Percentiles rank a stretch among this genome's conserved stretches.
phyloP scores from a whole-genome alignment of 2,888 invertebrate species.

The Lathronympha strigana region DNA sequence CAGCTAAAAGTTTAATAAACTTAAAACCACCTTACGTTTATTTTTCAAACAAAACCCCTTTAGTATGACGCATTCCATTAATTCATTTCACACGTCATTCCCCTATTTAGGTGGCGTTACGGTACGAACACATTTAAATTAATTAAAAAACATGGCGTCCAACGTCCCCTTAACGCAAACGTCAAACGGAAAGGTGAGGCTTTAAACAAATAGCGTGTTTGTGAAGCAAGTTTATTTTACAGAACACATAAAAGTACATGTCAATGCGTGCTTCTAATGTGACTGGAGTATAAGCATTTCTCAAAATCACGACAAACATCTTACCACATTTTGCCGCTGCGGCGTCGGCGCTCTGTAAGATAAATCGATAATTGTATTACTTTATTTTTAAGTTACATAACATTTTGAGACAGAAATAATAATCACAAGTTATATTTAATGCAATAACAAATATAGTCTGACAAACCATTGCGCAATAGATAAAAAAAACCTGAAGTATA shows the following conservation, averaged over 20 bases:
- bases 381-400: not conserved
- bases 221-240: conserved; percentile 69
- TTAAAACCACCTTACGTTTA: not conserved
- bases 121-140: conserved; percentile 26
- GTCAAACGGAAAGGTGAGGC: conserved; percentile 62
- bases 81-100: conserved; percentile 35
- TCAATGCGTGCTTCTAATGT: conserved; percentile 51
- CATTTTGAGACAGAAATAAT: no score
- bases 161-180: conserved; percentile 43
- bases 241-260: conserved; percentile 60
- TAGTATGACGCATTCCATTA: not conserved
- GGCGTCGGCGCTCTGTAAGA: conserved; percentile 49
- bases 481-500: no score
- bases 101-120: conserved; percentile 40
- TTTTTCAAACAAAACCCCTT: conserved; percentile 9
- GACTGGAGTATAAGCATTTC: conserved; percentile 44
- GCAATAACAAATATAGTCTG: no score
- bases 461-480: no score
- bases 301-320: conserved; percentile 49
- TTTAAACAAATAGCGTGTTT: conserved; percentile 68
- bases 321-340: conserved; percentile 52
- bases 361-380: conserved; percentile 36
- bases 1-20: not conserved
- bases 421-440: no score
- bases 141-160: conserved; percentile 35